Evolutionary conservation across 2,113 vertebrate genomes (phyloP).

Genomic region (Saguinus midas): DNA sequence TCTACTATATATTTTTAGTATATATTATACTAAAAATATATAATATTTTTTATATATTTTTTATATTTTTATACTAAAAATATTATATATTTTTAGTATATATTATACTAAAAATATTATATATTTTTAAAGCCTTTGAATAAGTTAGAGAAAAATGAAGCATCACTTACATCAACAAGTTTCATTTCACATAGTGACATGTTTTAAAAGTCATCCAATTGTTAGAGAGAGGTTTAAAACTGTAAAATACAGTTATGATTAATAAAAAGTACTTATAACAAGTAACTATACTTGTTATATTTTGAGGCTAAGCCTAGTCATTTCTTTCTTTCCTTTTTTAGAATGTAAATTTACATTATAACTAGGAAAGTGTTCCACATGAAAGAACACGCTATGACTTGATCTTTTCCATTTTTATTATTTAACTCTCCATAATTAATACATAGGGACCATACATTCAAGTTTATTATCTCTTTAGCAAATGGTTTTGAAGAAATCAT

Average conservation of each 20-base stretch:
- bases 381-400: not conserved
- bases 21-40: not conserved
- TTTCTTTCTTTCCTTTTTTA: not conserved
- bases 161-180: not conserved
- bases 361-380: not conserved
- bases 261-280: slow-evolving; percentile 33
- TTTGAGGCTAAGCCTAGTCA: not conserved
- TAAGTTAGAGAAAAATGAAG: not conserved
- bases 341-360: slow-evolving; percentile 2
- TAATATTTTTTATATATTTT: not conserved
- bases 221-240: not conserved
- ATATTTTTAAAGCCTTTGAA: not conserved
- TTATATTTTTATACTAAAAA: too few species aligned
- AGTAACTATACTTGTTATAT: not conserved
- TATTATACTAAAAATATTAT: not conserved
- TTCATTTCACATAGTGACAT: not conserved
- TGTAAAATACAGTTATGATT: not conserved
- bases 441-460: not conserved
- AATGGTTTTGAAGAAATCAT: slow-evolving; percentile 36
- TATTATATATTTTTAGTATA: not conserved
- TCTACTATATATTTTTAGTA: not conserved
- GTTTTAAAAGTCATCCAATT: not conserved
- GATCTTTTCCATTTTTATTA: not conserved
- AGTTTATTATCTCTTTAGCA: not conserved
- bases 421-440: not conserved